Conservation (phyloP, 2,888 invertebrate genomes). For the Mimachlamys varia region DNA sequence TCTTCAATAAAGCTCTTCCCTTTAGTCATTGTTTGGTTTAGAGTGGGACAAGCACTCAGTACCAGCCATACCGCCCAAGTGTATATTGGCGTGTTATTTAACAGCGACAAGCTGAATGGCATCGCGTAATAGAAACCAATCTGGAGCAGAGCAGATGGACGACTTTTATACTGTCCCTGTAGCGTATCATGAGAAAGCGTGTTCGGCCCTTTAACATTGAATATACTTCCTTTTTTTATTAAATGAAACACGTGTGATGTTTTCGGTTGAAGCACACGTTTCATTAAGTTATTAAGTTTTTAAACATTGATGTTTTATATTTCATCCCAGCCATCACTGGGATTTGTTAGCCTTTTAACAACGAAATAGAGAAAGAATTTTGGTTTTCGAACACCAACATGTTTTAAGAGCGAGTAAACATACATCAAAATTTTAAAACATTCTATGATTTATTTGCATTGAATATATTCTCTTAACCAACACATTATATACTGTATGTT, state of each 20-base stretch:
- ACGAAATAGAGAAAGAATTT: no score
- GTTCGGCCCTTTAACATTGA: neutral
- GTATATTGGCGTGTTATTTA: neutral
- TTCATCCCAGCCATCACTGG: no score
- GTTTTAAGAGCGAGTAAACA: no score
- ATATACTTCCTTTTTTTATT: neutral
- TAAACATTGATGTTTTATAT: no score
- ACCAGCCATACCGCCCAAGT: neutral
- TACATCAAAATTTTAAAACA: no score
- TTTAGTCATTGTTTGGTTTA: neutral
- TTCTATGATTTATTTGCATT: no score
- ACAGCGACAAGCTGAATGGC: neutral
- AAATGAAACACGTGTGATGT: neutral
- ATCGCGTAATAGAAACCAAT: neutral
- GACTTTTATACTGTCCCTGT: neutral
- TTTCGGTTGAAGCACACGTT: neutral
- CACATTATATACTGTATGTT: no score
- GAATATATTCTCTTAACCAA: no score
- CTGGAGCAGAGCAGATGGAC: neutral
- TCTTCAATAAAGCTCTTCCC: constrained; percentile 4
- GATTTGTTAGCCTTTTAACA: no score
- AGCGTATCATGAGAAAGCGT: neutral
- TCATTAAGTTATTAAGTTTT: no score
- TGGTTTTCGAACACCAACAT: no score
- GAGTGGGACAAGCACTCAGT: neutral